Evolutionary conservation across 2,113 vertebrate genomes (phyloP).

Genomic region (Casuarius casuarius): DNA sequence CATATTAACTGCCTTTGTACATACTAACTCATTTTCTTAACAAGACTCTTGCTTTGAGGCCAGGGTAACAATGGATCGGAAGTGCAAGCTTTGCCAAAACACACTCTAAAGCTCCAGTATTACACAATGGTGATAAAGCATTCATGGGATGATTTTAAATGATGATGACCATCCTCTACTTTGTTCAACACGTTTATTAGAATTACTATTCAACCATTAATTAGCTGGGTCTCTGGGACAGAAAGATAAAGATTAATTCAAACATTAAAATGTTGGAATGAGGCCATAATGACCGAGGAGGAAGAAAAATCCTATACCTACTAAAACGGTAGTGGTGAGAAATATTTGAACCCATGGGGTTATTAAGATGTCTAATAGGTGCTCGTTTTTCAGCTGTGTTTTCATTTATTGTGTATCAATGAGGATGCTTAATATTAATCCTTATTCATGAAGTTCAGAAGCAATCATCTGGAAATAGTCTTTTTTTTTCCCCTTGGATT

Average conservation of each 20-base stretch:
- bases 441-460: not conserved
- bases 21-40: not conserved
- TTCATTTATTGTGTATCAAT: not conserved
- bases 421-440: not conserved
- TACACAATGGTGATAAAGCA: slow-evolving; percentile 20
- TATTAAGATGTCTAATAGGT: not conserved
- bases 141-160: slow-evolving; percentile 45
- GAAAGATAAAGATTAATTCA: slow-evolving; percentile 46
- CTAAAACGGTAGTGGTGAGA: not conserved
- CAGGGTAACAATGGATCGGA: not conserved
- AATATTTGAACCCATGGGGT: not conserved
- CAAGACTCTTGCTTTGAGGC: not conserved
- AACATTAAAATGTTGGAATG: slow-evolving; percentile 15
- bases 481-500: not conserved
- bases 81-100: not conserved
- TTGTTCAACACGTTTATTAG: slow-evolving; percentile 38
- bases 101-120: not conserved
- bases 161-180: not conserved
- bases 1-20: not conserved
- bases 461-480: not conserved
- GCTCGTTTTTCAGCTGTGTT: not conserved
- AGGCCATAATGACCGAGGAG: not conserved
- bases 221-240: not conserved
- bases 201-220: slow-evolving; percentile 27
- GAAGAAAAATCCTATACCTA: not conserved